Evolutionary conservation across 2,113 vertebrate species (phyloP).

Genomic region (Corythornis cristatus): DNA sequence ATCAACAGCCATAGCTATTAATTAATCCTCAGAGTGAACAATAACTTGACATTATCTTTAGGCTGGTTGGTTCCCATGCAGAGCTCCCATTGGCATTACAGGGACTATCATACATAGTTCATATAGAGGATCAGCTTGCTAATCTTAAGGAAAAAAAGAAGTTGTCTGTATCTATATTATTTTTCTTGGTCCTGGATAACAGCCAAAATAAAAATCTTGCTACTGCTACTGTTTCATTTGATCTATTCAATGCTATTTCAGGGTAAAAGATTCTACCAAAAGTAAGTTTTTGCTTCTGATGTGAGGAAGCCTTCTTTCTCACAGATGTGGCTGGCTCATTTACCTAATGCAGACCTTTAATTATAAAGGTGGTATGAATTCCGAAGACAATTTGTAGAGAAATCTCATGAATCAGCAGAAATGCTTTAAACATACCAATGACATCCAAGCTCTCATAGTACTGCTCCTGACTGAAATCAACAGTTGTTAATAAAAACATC

Average conservation of each 20-base stretch:
- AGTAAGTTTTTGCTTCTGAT: neutral
- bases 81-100: neutral
- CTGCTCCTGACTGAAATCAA: neutral
- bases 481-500: neutral
- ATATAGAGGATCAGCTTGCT: neutral
- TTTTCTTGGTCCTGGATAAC: neutral
- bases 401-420: neutral
- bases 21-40: neutral
- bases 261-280: neutral
- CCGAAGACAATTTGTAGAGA: neutral
- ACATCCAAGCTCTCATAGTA: neutral
- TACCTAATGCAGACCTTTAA: neutral
- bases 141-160: neutral
- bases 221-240: neutral
- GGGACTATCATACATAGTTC: neutral
- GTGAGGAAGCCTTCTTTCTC: neutral
- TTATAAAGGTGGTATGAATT: neutral
- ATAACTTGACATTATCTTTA: neutral
- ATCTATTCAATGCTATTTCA: neutral
- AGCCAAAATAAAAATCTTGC: neutral
- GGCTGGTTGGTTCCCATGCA: neutral
- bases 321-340: neutral
- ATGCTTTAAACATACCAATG: neutral
- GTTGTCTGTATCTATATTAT: neutral
- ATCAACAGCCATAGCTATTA: neutral